Conservation (phyloP, 1,140 invertebrate genomes). For the Stegodyphus mimosarum region DNA sequence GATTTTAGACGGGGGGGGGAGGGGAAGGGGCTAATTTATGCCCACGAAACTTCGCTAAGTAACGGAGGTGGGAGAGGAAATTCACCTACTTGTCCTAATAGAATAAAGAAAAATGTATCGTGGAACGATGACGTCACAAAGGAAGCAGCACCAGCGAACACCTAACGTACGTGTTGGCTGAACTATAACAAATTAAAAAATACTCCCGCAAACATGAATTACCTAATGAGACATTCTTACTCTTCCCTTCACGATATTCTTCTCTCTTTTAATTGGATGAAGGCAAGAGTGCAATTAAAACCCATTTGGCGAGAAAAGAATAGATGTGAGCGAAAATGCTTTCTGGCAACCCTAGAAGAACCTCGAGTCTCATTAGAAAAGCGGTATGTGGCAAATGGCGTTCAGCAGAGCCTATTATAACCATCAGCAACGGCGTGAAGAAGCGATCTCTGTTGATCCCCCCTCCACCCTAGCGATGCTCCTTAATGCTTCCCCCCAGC, state of each 20-base stretch:
- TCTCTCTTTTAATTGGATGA: slow-evolving; percentile 35
- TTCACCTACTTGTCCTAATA: too few species aligned
- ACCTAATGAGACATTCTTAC: slow-evolving; percentile 11
- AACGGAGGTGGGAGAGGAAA: too few species aligned
- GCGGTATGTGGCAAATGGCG: slow-evolving; percentile 56
- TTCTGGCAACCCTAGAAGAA: slow-evolving; percentile 39
- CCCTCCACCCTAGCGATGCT: slow-evolving; percentile 5
- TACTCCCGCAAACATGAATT: too few species aligned
- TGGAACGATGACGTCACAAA: too few species aligned
- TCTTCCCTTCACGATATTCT: background rate
- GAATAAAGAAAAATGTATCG: too few species aligned
- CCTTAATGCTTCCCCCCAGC: slow-evolving; percentile 27
- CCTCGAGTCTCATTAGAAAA: slow-evolving; percentile 50
- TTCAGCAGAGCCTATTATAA: slow-evolving; percentile 58
- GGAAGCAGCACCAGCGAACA: too few species aligned
- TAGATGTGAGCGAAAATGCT: slow-evolving; percentile 4
- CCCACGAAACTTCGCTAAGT: too few species aligned
- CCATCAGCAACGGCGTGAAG: slow-evolving; percentile 50
- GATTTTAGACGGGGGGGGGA: too few species aligned
- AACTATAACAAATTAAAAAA: too few species aligned
- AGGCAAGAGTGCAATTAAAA: slow-evolving; percentile 43
- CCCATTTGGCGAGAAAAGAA: slow-evolving; percentile 51
- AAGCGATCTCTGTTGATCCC: slow-evolving; percentile 40
- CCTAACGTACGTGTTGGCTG: too few species aligned
- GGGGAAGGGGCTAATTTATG: too few species aligned